Conservation (phyloP, 2,888 invertebrate species). For the Bimastos eiseni region DNA sequence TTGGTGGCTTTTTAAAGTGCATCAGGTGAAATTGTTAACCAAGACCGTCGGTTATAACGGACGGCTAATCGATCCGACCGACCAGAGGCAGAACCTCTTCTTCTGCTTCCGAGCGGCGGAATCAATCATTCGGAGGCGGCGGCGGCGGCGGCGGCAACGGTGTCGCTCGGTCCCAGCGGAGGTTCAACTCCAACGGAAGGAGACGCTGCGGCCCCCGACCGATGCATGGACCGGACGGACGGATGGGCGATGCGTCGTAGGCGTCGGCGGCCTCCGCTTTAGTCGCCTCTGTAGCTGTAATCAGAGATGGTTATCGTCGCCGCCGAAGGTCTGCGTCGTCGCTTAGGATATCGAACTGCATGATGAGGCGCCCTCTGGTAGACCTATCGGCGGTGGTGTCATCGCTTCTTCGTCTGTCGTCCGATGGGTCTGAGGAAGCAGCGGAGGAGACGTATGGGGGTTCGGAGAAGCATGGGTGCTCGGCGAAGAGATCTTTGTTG, state of each 20-base stretch:
- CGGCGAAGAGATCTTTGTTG: not conserved
- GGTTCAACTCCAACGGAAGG: too few relatives aligned
- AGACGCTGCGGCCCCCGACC: too few relatives aligned
- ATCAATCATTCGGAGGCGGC: too few relatives aligned
- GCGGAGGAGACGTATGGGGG: too few relatives aligned
- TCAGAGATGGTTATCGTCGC: not conserved
- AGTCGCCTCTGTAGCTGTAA: not conserved
- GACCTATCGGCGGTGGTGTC: not conserved
- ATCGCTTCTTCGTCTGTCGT: not conserved
- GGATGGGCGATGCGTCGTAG: too few relatives aligned
- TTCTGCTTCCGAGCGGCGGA: too few relatives aligned
- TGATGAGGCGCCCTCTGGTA: not conserved
- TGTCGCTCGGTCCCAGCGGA: not conserved
- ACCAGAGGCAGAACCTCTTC: not conserved
- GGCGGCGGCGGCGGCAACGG: too few relatives aligned
- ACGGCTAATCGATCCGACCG: not conserved
- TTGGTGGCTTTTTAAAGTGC: constrained; percentile 13
- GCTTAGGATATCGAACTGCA: not conserved
- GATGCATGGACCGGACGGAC: too few relatives aligned
- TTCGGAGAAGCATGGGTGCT: not conserved
- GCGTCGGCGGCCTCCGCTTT: not conserved
- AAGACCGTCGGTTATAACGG: not conserved
- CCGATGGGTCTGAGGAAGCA: not conserved
- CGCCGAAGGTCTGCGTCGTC: not conserved
- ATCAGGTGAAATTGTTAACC: constrained; percentile 13